These are phyloP conservation scores for Drosophila tristis DNA, from an alignment of 1,140 invertebrate species.

Conservation along the genomic window DNA sequence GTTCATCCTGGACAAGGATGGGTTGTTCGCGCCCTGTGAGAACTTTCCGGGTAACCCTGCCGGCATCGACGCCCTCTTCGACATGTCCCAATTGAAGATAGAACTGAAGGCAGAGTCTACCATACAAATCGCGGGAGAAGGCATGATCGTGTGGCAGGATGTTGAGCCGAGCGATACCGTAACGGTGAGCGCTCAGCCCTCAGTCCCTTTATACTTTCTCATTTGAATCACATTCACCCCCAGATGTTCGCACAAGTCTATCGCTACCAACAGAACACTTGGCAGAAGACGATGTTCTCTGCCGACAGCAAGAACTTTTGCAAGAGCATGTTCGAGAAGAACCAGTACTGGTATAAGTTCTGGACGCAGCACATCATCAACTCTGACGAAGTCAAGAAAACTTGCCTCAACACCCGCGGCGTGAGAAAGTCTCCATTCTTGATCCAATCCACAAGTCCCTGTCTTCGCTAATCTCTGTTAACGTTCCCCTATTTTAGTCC, in stretches of 20 bases:
- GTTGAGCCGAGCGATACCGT: conserved; percentile 11
- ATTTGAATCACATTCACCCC: too few species aligned
- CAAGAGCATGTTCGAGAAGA: conserved; percentile 12
- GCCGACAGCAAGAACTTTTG: conserved; percentile 18
- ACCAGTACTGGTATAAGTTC: conserved; percentile 13
- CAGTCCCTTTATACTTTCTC: background rate
- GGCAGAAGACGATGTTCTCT: conserved; percentile 17
- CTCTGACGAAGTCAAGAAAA: conserved; percentile 10
- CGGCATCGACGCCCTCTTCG: background rate
- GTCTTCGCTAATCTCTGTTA: too few species aligned
- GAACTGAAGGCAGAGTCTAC: background rate
- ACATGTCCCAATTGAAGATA: background rate
- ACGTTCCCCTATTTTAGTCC: background rate
- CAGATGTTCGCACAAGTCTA: background rate
- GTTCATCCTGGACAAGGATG: conserved; percentile 9
- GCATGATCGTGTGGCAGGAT: background rate
- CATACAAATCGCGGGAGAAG: background rate
- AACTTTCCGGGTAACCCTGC: background rate
- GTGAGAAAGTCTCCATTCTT: background rate
- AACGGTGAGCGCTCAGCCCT: background rate
- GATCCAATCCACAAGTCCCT: too few species aligned
- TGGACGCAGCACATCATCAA: conserved; percentile 25
- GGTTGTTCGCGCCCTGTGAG: background rate
- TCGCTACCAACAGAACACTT: background rate
- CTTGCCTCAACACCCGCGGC: conserved; percentile 4